These are phyloP conservation scores for Brachypalpus laphriformis DNA, from an alignment of 2,888 invertebrate genomes.

Conservation along the genomic window DNA sequence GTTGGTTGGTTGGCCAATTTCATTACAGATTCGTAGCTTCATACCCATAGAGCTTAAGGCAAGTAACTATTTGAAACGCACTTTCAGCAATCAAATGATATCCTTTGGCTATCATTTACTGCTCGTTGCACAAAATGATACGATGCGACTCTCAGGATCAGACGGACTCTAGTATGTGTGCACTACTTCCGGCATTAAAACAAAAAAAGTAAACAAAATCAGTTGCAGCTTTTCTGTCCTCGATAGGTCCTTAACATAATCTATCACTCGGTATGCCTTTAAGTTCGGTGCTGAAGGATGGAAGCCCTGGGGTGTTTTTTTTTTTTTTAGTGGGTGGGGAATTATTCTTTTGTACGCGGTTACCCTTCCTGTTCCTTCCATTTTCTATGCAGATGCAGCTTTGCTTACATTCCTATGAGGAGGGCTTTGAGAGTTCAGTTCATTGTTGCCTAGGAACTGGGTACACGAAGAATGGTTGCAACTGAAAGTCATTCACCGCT, in stretches of 20 bases:
- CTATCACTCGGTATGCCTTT: conserved; percentile 57
- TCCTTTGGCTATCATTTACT: conserved; percentile 35
- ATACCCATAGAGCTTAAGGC: conserved; percentile 9
- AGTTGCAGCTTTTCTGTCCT: conserved; percentile 48
- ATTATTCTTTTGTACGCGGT: conserved; percentile 64
- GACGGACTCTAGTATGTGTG: background rate
- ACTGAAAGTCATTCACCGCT: conserved; percentile 71
- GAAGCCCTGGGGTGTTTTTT: background rate
- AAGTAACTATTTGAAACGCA: conserved; percentile 28
- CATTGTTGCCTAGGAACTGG: conserved; percentile 60
- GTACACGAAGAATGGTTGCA: conserved; percentile 27
- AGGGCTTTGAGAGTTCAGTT: conserved; percentile 49
- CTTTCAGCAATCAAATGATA: conserved; percentile 48
- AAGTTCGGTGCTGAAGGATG: conserved; percentile 26
- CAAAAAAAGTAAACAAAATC: conserved; percentile 68
- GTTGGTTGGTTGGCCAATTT: conserved; percentile 38
- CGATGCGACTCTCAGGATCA: conserved; percentile 10
- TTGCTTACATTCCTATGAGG: conserved; percentile 10
- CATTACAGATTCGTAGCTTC: background rate
- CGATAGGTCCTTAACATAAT: conserved; percentile 68
- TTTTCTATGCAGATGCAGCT: conserved; percentile 35
- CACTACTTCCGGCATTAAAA: conserved; percentile 57
- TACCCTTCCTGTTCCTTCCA: conserved; percentile 51
- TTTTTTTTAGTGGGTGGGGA: conserved; percentile 24
- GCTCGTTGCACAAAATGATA: conserved; percentile 5